Conservation (phyloP, 2,888 invertebrate species). For the Erynnis tages region DNA sequence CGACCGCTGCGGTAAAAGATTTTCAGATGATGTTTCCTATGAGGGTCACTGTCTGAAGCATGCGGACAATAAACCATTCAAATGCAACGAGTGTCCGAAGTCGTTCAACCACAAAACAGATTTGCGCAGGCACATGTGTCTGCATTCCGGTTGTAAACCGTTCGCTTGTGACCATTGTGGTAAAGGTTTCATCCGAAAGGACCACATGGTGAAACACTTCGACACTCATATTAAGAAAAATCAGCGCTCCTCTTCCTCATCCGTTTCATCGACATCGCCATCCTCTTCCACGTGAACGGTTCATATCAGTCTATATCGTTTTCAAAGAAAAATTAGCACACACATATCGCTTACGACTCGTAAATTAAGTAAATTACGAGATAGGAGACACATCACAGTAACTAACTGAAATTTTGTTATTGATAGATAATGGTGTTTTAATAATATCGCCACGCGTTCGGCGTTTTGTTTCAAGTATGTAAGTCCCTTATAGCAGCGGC, state of each 20-base stretch:
- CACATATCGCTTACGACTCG: conserved; percentile 59
- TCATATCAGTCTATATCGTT: conserved; percentile 28
- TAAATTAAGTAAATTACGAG: too few species aligned
- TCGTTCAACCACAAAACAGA: conserved; percentile 96
- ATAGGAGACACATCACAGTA: conserved; percentile 41
- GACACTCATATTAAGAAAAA: conserved; percentile 88
- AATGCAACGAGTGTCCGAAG: conserved; percentile 92
- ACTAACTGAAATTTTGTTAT: conserved; percentile 34
- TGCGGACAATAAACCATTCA: conserved; percentile 91
- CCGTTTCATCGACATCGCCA: conserved; percentile 48
- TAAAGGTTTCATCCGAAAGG: conserved; percentile 94
- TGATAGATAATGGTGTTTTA: conserved; percentile 42
- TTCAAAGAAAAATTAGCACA: conserved; percentile 33
- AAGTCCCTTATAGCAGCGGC: conserved; percentile 40
- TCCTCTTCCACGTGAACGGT: conserved; percentile 42
- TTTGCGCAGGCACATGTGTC: conserved; percentile 91
- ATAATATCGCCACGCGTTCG: conserved; percentile 29
- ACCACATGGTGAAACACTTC: conserved; percentile 94
- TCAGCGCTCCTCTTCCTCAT: conserved; percentile 56
- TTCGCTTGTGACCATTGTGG: conserved; percentile 90
- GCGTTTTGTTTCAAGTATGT: conserved; percentile 41
- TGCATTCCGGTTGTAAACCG: conserved; percentile 93
- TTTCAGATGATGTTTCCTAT: conserved; percentile 86
- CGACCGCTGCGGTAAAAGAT: conserved; percentile 91
- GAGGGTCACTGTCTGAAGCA: conserved; percentile 89